Evolutionary conservation across 2,888 invertebrate genomes (phyloP), one percentile per base, ranked within the genome.

Genomic region (Dolomedes plantarius): DNA sequence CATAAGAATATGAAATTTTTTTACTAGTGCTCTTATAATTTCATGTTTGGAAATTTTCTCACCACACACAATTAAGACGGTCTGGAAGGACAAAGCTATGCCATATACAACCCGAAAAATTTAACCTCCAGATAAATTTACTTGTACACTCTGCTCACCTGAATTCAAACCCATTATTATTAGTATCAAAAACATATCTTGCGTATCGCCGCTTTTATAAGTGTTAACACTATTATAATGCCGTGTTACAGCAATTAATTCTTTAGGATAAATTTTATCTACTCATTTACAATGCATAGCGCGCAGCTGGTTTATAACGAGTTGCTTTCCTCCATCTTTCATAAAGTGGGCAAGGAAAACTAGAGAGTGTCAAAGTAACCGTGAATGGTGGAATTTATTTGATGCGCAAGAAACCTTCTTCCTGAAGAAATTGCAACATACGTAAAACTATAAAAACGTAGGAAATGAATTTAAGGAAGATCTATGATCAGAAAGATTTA

Each of bases 201-300:
- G 56, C 23, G 56, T 16, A 6, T 23, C n/a, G n/a, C 23, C 5
- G 19, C 5, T 56, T n/a, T 23, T 23, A 19, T 23, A 23, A 16
- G 16, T 56, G 19, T 56, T 16, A 23, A 19, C 1, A 56, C 11
- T 56, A 23, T 56, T 23, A 56, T 56, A 23, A 56, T 23, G 56
- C 56, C 56, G 56, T 56, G 46, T 46, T 46, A 56, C 56, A 56
- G 5, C 56, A 23, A 56, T 56, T 56, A 56, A 46, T 46, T 23
- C 23, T 56, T 23, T 23, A 23, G 23, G 23, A 19, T 19, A 46
- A 46, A 23, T 23, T 56, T 56, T 56, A 56, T 56, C 19, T 23
- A 16, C 23, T 56, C 56, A 56, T 56, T 56, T 56, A 23, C 23
- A 23, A 56, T 56, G 56, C 56, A 56, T 23, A 56, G 16, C 19